phyloP scores from a whole-genome alignment of 1,140 invertebrate genomes.

The Apis florea region DNA sequence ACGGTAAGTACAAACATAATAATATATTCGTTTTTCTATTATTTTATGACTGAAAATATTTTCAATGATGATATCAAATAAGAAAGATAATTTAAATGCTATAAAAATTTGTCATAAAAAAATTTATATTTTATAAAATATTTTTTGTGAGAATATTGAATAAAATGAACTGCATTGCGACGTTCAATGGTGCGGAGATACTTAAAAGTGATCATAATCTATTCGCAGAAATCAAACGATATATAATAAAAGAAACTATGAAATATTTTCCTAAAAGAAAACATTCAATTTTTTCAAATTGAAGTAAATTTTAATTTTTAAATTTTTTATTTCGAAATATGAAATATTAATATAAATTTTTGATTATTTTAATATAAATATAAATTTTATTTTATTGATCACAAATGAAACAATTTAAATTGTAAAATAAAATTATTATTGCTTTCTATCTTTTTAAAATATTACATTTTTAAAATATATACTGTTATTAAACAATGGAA shows the following conservation, averaged over 20 bases:
- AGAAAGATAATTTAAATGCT: neutral
- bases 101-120: too few relatives aligned
- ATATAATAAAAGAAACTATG: neutral
- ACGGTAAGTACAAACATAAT: conserved; percentile 17
- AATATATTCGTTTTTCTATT: neutral
- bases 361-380: neutral
- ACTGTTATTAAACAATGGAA: neutral
- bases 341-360: neutral
- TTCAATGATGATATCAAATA: neutral
- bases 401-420: neutral
- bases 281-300: neutral
- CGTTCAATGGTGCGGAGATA: neutral
- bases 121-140: neutral
- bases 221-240: neutral
- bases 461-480: neutral
- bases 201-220: neutral
- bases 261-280: neutral
- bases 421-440: neutral
- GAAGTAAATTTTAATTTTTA: neutral
- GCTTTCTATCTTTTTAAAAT: neutral
- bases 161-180: conserved; percentile 44
- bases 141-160: neutral
- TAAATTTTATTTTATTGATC: neutral
- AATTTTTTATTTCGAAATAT: neutral
- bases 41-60: neutral